A percentile compares a stretch with the other conserved stretches of the same genome.
Evolutionary conservation across 2,888 invertebrate genomes (phyloP).

Genomic region (Ochropleura leucogaster): DNA sequence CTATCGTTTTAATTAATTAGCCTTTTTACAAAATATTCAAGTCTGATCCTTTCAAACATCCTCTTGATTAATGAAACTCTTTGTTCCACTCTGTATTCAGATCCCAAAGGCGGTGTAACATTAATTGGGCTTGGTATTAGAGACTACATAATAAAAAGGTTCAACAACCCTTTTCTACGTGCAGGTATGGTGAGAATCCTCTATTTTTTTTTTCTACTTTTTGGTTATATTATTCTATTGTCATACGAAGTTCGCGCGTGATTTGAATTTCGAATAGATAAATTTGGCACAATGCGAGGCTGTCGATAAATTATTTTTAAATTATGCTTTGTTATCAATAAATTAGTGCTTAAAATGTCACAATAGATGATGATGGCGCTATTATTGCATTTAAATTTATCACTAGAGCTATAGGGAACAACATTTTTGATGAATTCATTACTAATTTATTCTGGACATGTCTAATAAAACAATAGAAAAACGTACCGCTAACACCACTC

Average conservation of each 20-base stretch:
- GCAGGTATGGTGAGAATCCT: constrained; percentile 77
- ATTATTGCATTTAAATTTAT: constrained; percentile 43
- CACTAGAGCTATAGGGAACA: neutral
- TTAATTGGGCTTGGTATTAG: constrained; percentile 83
- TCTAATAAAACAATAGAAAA: constrained; percentile 26
- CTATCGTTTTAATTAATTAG: constrained; percentile 14
- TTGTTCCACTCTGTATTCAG: constrained; percentile 79
- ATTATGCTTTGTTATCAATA: constrained; percentile 32
- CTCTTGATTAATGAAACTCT: constrained; percentile 69
- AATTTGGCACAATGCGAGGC: constrained; percentile 43
- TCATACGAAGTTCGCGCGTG: constrained; percentile 65
- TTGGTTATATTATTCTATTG: constrained; percentile 68
- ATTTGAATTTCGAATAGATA: constrained; percentile 64
- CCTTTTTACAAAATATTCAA: constrained; percentile 39
- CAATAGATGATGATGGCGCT: constrained; percentile 36
- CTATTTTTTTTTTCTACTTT: constrained; percentile 62
- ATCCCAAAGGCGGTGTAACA: constrained; percentile 74
- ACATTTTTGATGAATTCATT: constrained; percentile 19
- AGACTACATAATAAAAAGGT: constrained; percentile 84
- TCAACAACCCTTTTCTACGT: constrained; percentile 81
- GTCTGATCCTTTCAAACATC: constrained; percentile 24
- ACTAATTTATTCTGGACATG: constrained; percentile 48
- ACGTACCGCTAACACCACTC: constrained; percentile 10
- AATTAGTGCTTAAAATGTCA: constrained; percentile 24
- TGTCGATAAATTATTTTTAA: constrained; percentile 22